These are phyloP conservation scores for Cerceris rybyensis DNA, from an alignment of 2,888 invertebrate species.

Conservation along the genomic window DNA sequence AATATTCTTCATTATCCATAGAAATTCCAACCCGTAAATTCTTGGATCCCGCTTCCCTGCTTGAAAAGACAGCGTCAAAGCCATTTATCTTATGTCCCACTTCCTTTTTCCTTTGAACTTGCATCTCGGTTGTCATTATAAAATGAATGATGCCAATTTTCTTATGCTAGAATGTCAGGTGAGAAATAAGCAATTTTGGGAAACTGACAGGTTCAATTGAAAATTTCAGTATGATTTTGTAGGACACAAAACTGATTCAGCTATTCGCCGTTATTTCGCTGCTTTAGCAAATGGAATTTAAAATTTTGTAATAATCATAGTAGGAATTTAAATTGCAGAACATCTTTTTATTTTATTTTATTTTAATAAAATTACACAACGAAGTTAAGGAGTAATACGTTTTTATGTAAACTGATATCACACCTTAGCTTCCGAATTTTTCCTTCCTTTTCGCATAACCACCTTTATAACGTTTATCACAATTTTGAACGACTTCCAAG, in stretches of 20 bases:
- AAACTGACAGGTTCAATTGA: not conserved
- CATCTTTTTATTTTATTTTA: too few species aligned
- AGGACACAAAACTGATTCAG: not conserved
- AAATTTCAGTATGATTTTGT: not conserved
- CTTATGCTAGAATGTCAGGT: not conserved
- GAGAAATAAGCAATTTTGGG: not conserved
- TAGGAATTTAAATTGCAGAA: too few species aligned
- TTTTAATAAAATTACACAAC: too few species aligned
- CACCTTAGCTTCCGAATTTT: constrained; percentile 7
- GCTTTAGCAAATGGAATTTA: too few species aligned
- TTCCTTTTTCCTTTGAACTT: constrained; percentile 18
- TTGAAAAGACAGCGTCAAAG: constrained; percentile 12
- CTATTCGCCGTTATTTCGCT: too few species aligned
- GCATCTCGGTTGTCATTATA: constrained; percentile 25
- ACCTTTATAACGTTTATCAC: constrained; percentile 12
- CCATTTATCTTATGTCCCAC: constrained; percentile 32
- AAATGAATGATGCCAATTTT: constrained; percentile 20
- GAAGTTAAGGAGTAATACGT: too few species aligned
- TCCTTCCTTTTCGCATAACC: constrained; percentile 12
- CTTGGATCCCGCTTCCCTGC: constrained; percentile 17
- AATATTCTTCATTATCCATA: constrained; percentile 34
- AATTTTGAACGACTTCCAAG: constrained; percentile 33
- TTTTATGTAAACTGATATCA: not conserved
- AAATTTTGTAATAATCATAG: too few species aligned
- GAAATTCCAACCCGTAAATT: constrained; percentile 39